phyloP scores from a whole-genome alignment of 1,140 invertebrate species.

The Steinernema khuongi region DNA sequence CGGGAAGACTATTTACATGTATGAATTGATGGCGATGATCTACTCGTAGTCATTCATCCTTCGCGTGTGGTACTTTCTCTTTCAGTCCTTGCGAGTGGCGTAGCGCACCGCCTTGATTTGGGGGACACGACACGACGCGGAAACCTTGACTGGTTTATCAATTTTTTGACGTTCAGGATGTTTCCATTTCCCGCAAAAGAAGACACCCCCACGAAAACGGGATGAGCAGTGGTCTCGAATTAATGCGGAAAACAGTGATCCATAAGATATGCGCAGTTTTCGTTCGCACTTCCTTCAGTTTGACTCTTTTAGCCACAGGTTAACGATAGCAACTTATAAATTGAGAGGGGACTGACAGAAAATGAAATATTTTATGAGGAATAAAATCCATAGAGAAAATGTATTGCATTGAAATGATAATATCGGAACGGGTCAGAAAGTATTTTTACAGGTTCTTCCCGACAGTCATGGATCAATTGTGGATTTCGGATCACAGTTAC shows the following conservation, averaged over 20 bases:
- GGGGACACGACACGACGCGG: constrained; percentile 3
- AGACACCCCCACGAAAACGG: background rate
- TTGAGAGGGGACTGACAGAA: background rate
- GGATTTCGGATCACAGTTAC: constrained; percentile 75
- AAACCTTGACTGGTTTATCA: constrained; percentile 17
- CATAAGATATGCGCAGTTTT: background rate
- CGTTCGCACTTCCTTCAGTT: background rate
- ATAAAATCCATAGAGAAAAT: too few species aligned
- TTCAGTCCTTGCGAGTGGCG: background rate
- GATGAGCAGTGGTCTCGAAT: background rate
- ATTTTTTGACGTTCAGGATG: constrained; percentile 15
- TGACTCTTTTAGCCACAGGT: too few species aligned
- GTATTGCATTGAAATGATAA: too few species aligned
- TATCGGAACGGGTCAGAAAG: too few species aligned
- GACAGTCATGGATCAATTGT: constrained; percentile 74
- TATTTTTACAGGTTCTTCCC: constrained; percentile 70
- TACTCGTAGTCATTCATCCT: background rate
- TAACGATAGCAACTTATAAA: too few species aligned
- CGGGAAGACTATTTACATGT: background rate
- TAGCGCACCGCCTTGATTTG: constrained; percentile 7
- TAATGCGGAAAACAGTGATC: background rate
- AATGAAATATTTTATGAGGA: too few species aligned
- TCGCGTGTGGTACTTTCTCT: constrained; percentile 15
- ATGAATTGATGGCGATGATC: constrained; percentile 8
- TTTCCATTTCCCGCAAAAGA: constrained; percentile 13